These are phyloP conservation scores for Drosophila murphyi DNA, from an alignment of 1,140 invertebrate species.

Conservation along the genomic window DNA sequence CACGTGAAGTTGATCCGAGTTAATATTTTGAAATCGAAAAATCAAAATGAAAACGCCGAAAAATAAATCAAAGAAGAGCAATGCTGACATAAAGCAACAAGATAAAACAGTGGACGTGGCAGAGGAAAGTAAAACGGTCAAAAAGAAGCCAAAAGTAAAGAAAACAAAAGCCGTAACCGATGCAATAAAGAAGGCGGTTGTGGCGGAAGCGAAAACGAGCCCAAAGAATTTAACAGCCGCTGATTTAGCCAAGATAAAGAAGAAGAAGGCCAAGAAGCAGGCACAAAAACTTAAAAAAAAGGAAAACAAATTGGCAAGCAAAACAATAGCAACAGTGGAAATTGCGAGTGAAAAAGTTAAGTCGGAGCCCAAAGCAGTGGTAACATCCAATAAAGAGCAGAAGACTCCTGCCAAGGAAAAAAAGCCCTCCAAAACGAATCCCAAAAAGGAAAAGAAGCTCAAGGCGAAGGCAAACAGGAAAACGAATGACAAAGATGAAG, in stretches of 20 bases:
- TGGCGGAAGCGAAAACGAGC: slow-evolving; percentile 19
- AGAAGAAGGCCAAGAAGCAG: slow-evolving; percentile 77
- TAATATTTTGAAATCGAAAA: slow-evolving; percentile 3
- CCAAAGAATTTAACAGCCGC: slow-evolving; percentile 37
- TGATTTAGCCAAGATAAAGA: slow-evolving; percentile 70
- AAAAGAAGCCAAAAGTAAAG: slow-evolving; percentile 48
- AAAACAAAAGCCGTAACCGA: slow-evolving; percentile 23
- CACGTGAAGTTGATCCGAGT: slow-evolving; percentile 43
- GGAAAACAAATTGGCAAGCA: slow-evolving; percentile 30
- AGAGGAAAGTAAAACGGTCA: slow-evolving; percentile 44
- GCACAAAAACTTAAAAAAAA: slow-evolving; percentile 74
- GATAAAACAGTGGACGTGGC: slow-evolving; percentile 35
- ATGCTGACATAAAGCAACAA: slow-evolving; percentile 55
- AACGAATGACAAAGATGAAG: slow-evolving; percentile 33
- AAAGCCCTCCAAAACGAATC: background rate
- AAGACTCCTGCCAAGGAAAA: slow-evolving; percentile 1
- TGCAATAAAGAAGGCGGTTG: background rate
- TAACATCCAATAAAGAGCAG: slow-evolving; percentile 1
- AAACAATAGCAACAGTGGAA: background rate
- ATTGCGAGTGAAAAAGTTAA: background rate
- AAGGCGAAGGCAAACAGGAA: background rate
- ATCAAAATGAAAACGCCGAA: slow-evolving; percentile 57
- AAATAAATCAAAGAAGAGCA: slow-evolving; percentile 35
- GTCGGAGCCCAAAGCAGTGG: background rate
- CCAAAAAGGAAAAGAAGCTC: background rate